Evolutionary conservation across 2,888 invertebrate genomes (phyloP).

Genomic region (Himalopsyche japonica): DNA sequence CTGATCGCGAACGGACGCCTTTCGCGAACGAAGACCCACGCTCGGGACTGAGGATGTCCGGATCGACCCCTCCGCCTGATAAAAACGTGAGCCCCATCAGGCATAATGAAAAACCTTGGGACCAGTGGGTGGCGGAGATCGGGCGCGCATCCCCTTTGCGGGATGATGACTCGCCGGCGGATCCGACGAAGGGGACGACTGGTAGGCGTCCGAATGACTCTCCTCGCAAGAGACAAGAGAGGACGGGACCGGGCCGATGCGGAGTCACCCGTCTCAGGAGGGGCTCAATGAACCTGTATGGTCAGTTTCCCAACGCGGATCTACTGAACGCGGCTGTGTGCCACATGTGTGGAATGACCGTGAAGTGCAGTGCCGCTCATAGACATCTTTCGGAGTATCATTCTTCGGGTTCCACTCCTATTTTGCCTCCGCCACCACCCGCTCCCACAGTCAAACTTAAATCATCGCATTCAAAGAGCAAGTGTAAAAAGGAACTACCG

Average conservation of each 20-base stretch:
- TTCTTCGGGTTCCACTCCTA: conserved; percentile 49
- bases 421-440: conserved; percentile 56
- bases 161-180: conserved; percentile 49
- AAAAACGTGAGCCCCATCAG: conserved; percentile 57
- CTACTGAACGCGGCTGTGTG: conserved; percentile 77
- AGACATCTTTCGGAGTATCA: conserved; percentile 70
- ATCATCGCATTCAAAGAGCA: conserved; percentile 47
- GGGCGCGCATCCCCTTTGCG: conserved; percentile 56
- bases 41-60: conserved; percentile 50
- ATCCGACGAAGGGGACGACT: conserved; percentile 48
- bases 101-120: conserved; percentile 60
- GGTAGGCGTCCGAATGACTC: conserved; percentile 45
- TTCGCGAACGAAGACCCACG: background rate
- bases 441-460: conserved; percentile 48
- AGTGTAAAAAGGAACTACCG: conserved; percentile 54
- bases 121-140: conserved; percentile 58
- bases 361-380: conserved; percentile 78
- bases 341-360: conserved; percentile 74
- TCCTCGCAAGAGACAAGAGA: conserved; percentile 44
- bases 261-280: conserved; percentile 59
- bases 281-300: conserved; percentile 74
- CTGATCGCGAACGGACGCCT: conserved; percentile 9
- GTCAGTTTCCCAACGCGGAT: conserved; percentile 78
- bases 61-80: conserved; percentile 52
- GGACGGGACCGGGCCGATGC: conserved; percentile 50